Evolutionary conservation across 2,888 invertebrate species (phyloP), one percentile per base, ranked within the genome.

Genomic region (Sepiola atlantica): DNA sequence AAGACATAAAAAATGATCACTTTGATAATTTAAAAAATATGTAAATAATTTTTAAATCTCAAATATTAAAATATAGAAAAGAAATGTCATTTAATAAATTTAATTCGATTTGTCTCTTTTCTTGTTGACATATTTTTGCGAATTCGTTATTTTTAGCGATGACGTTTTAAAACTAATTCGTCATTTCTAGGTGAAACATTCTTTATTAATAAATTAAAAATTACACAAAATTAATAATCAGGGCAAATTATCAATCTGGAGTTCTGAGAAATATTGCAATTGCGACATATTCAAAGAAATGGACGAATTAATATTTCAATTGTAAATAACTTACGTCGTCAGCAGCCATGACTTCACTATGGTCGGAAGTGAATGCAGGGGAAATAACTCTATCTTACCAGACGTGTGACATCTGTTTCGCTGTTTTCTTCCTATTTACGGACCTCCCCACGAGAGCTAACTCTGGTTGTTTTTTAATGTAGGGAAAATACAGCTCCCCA

Each of bases 251-350:
- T 32, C 77, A 77, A 32, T 77, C 16, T 32, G n/a, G 16, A 18
- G 16, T 77, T 12, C 32, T 32, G 12, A 77, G 14, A 77, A 77
- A 77, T 10, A 28, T 0, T 0, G 6, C 28, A 24, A 28, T 28
- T 28, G 12, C 28, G 77, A 77, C 28, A 35, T 91, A 91, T 35
- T 21, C 1, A 35, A 21, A 18, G 45, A 18, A 20, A 91, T 45
- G 3, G n/a, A 28, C 24, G 77, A 8, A 45, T 45, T 45, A 45
- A n/a, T n/a, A n/a, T n/a, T n/a, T 61, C 10, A 14, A 77, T 12
- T 35, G 16, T 35, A n/a, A n/a, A n/a, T n/a, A n/a, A 93, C 93
- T 93, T 93, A 93, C 93, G 57, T 93, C 93, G 93, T 93, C 93
- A 35, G 93, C 93, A 61, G 93, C 93, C 93, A 93, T 93, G 10